A percentile compares a stretch with the other conserved stretches of the same genome.
phyloP scores from a whole-genome alignment of 2,113 vertebrate genomes.

The Onychostoma macrolepis region DNA sequence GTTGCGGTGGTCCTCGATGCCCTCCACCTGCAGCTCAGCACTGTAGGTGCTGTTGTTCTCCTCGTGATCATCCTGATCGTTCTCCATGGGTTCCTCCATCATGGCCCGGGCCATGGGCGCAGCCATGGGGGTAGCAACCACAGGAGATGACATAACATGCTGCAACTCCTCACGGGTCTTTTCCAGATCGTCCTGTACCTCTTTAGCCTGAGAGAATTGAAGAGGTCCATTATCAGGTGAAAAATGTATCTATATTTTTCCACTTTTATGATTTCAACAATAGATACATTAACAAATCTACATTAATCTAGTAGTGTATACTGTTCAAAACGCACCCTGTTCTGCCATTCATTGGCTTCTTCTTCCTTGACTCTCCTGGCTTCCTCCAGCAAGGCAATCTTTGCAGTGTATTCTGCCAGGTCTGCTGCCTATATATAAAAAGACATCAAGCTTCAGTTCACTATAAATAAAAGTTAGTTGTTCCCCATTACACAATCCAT shows the following conservation, averaged over 20 bases:
- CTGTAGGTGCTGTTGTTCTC: conserved; percentile 84
- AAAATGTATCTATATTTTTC: neutral
- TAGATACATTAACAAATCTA: neutral
- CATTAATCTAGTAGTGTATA: neutral
- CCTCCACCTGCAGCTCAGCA: conserved; percentile 87
- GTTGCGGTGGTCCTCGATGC: conserved; percentile 80
- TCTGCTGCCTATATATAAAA: conserved; percentile 81
- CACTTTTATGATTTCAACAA: neutral
- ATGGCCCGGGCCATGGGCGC: conserved; percentile 49
- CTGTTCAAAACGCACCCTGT: conserved; percentile 74
- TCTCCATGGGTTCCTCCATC: conserved; percentile 72
- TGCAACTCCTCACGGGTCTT: conserved; percentile 93
- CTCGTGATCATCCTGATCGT: conserved; percentile 79
- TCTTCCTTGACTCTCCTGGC: conserved; percentile 81
- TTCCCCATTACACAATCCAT: neutral
- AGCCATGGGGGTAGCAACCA: conserved; percentile 56
- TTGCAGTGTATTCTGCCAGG: conserved; percentile 86
- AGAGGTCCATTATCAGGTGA: neutral
- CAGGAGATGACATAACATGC: conserved; percentile 79
- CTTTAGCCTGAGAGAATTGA: conserved; percentile 67
- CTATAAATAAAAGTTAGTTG: neutral
- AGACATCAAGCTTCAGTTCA: neutral
- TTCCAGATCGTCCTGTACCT: conserved; percentile 87
- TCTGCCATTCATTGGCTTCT: conserved; percentile 85
- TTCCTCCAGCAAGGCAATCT: conserved; percentile 84